These are phyloP conservation scores for Datnioides undecimradiatus DNA, from an alignment of 2,113 vertebrate genomes.

Conservation along the genomic window DNA sequence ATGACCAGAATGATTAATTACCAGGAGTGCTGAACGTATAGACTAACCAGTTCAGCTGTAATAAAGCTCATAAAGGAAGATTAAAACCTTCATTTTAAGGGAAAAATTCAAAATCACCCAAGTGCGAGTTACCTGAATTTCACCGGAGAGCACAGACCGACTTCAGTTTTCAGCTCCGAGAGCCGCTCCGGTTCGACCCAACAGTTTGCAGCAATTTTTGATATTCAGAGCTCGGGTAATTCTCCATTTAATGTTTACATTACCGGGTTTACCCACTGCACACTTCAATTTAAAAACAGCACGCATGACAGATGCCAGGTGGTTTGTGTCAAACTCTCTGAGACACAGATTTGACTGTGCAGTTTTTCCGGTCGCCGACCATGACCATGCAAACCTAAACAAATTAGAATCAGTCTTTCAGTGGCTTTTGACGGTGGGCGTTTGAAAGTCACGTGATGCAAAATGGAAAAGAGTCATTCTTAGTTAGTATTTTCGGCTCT, in stretches of 20 bases:
- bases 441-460: constrained; percentile 8
- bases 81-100: not conserved
- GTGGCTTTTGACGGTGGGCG: not conserved
- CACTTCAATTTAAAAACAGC: constrained; percentile 44
- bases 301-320: constrained; percentile 38
- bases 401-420: constrained; percentile 40
- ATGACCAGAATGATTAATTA: not conserved
- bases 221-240: constrained; percentile 42
- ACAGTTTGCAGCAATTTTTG: not conserved
- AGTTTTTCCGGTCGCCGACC: constrained; percentile 58
- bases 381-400: constrained; percentile 41
- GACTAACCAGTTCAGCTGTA: too few relatives aligned
- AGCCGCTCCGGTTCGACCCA: not conserved
- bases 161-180: not conserved
- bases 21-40: too few relatives aligned
- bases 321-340: constrained; percentile 32
- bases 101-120: not conserved
- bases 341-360: constrained; percentile 49
- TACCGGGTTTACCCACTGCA: not conserved
- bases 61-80: not conserved
- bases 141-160: not conserved
- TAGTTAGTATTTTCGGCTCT: not conserved
- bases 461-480: not conserved
- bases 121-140: not conserved
- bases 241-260: constrained; percentile 58